Base-by-base conservation (phyloP, 2,888 invertebrate genomes). In the Eilema griseolum region DNA sequence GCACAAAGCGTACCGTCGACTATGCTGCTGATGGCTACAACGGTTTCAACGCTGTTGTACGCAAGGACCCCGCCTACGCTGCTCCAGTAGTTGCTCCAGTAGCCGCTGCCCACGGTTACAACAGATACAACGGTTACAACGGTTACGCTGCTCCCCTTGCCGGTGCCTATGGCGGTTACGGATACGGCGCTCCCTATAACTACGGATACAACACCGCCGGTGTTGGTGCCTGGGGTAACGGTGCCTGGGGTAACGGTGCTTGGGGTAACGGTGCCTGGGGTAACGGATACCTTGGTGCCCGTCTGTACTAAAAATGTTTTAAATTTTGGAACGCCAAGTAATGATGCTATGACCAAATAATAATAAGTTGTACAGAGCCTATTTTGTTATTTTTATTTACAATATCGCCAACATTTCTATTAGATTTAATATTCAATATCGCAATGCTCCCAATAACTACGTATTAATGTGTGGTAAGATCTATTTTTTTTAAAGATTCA, bases 1-100 rank as follows among this genome's bases (percentile, higher is more conserved):
- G 96, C 81, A 96, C 96, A 70, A 96, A 96, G 86, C 96, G 96
- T 78, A 96, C 96, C 52, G 96, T 97, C 0, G 96, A 97, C 89
- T 96, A 96, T 90, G 93, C 95, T 72, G 96, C 95, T 77, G 95
- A 95, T 77, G 92, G 93, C 37, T 89, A 95, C 84, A 92, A 94
- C 76, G 96, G 96, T 75, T 96, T 96, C 92, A 96, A 96, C 90
- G 96, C 96, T 28, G 87, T 96, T 69, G 96, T 96, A 37, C 94
- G 93, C 83, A 95, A 94, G 76, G 95, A 95, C 86, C 95, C 96
- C 64, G 83, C 84, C 52, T 78, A 89, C 72, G 90, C 91, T 72
- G 92, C 92, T 73, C 87, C 91, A 61, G 59, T 74, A 26, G 86
- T 90, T 74, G 92, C 93, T 31, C 85, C 85, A 67, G 83, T 83